phyloP scores from a whole-genome alignment of 2,113 vertebrate species.

The Parus major region DNA sequence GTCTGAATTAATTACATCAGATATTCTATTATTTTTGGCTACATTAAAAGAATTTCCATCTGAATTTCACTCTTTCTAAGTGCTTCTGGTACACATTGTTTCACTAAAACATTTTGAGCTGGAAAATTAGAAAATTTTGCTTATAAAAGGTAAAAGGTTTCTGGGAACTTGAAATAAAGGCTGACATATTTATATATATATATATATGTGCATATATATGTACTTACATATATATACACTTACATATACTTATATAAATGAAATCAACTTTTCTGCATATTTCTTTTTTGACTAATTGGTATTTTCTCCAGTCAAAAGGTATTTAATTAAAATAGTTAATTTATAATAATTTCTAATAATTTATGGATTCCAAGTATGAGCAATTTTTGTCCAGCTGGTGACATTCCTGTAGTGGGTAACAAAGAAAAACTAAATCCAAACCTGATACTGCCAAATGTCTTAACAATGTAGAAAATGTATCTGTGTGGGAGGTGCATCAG shows the following conservation, averaged over 20 bases:
- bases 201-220: no score
- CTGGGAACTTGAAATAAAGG: neutral
- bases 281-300: neutral
- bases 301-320: neutral
- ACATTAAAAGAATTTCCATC: neutral
- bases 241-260: no score
- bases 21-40: neutral
- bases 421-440: neutral
- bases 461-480: neutral
- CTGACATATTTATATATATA: no score
- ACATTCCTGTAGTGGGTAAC: neutral
- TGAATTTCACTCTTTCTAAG: neutral
- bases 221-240: no score
- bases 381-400: neutral
- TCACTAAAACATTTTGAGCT: neutral
- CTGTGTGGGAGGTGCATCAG: neutral
- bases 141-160: neutral
- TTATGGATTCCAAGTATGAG: fast-evolving
- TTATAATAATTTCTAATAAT: no score
- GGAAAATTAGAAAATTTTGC: neutral
- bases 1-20: neutral
- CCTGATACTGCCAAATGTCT: no score
- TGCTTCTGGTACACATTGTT: neutral
- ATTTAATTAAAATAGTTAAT: neutral
- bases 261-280: neutral